Evolutionary conservation across 2,797 vertebrate species (phyloP), one percentile per base, ranked within the genome.

Genomic region (Lerista edwardsae): DNA sequence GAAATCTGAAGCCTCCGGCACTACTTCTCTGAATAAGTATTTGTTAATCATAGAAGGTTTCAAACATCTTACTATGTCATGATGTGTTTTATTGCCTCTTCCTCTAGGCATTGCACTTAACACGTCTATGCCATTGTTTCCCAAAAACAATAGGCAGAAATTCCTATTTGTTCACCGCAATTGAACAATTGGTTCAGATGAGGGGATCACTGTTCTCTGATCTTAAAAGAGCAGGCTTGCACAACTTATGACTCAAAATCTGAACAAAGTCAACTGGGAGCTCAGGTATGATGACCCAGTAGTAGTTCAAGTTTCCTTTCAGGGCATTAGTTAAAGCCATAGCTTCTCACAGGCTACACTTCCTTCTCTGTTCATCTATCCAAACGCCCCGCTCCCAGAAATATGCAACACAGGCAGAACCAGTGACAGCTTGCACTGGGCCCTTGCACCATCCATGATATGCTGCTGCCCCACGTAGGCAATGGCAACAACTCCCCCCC

Each of bases 11-110:
- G 84, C 81, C 31, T 87, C 82, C 80, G 88, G 55, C 79, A 31
- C 75, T 84, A 74, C 21, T 91, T 92, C 87, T 76, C 84, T 83
- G 82, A 79, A 90, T 90, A 88, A 89, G 47, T 87, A 86, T 83
- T 75, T 89, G 82, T 17, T 55, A 47, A 47, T 47, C 47, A 47
- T 55, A 19, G 80, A 93, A 90, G 61, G 14, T 0, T n/a, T 67
- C 82, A 83, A 84, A 72, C 7, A 19, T 75, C 85, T 88, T 62
- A 74, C 4, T 78, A 55, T 61, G 47, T 44, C 68, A 69, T 39
- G 57, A 72, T 41, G 23, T 0, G 2, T 71, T 88, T 79, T 34
- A 55, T 36, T 64, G 57, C 0, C 1, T 15, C 68, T 62, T 83
- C 82, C 29, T 55, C 59, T 51, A n/a, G n/a, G 77, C 76, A 78